Base-by-base conservation (phyloP, 1,140 invertebrate species). In the Eurosta solidaginis region DNA sequence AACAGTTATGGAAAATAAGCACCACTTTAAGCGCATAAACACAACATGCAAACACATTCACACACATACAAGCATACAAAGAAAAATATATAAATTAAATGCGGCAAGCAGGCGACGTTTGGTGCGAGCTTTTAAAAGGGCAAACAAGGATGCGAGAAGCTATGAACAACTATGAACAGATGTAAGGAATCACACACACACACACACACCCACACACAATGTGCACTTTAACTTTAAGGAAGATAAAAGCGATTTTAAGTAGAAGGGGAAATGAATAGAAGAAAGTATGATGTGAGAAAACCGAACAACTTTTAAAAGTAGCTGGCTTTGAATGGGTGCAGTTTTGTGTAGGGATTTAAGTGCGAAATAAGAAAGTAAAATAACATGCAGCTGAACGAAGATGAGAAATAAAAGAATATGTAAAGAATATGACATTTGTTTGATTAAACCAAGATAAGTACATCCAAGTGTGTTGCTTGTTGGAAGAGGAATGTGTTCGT, bases 21-120 rank as follows among this genome's bases (percentile, higher is more conserved):
- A 68, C 59, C 59, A 68, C 59, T 68, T 68, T 68, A n/a, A 29
- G 59, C 59, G 36, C 36, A 68, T 68, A 42, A 68, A 42, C 59
- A 68, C 33, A 22, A 25, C 49, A 25, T 6, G 25, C 20, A 52
- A 22, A 52, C 12, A 68, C 52, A 29, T n/a, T n/a, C 7, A 29
- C 52, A 29, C 25, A 54, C 59, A 14, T 0, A 36, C 59, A 68
- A 20, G n/a, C 12, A 68, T 68, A n/a, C n/a, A n/a, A n/a, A n/a
- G n/a, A n/a, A n/a, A n/a, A n/a, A n/a, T n/a, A n/a, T n/a, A 40
- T 68, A 68, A n/a, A 68, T 20, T 33, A 40, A 40, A 68, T 68
- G 59, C 29, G 12, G 59, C 59, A 20, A 33, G 17, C n/a, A 36
- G 59, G 14, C 14, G 54, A 17, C 27, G 50, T 29, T 59, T 68